Conservation (phyloP, 2,888 invertebrate genomes). For the Ecdyonurus torrentis region DNA sequence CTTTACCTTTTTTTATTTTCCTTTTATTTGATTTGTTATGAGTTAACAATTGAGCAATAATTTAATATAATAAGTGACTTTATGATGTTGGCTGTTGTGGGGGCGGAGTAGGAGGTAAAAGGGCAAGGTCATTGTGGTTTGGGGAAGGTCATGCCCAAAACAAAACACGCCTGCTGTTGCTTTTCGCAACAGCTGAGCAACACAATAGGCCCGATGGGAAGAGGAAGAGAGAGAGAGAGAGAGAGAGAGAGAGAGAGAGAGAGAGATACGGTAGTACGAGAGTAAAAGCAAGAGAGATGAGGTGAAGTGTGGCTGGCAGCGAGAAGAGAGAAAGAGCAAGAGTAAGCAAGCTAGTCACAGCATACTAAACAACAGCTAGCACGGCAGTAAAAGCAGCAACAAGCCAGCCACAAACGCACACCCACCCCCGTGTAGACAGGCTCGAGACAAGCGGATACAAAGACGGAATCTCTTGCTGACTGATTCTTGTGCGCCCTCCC, state of each 20-base stretch:
- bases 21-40: too few relatives aligned
- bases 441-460: background rate
- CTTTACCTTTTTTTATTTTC: too few relatives aligned
- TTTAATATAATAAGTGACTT: too few relatives aligned
- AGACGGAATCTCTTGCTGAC: background rate
- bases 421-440: background rate
- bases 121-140: background rate
- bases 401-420: too few relatives aligned
- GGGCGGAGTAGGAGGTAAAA: background rate
- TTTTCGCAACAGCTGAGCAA: background rate
- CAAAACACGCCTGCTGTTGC: background rate
- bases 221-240: background rate
- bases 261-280: background rate
- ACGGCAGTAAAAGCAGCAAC: too few relatives aligned
- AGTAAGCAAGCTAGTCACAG: background rate
- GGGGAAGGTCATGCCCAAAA: background rate
- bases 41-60: too few relatives aligned
- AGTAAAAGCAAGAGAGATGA: background rate
- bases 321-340: background rate
- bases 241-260: background rate
- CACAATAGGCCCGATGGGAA: background rate
- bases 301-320: background rate
- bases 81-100: background rate
- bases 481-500: background rate
- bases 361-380: background rate